Percentiles rank a stretch among this genome's conserved stretches.
Conservation (phyloP, 2,797 vertebrate species). For the Arvicola amphibius region DNA sequence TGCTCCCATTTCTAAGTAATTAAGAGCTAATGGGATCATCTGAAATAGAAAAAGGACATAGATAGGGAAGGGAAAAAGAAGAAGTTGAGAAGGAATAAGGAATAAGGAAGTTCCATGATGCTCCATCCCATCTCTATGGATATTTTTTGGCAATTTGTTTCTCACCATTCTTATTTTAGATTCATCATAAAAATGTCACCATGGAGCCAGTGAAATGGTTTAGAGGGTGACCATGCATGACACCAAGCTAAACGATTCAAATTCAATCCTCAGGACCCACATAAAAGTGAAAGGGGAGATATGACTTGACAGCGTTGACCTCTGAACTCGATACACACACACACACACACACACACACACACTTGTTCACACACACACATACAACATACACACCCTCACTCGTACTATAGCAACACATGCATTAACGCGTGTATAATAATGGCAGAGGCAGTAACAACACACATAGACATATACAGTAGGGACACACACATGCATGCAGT, state of each 20-base stretch:
- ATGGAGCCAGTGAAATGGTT: background rate
- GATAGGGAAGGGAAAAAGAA: rapidly evolving
- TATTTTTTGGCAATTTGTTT: background rate
- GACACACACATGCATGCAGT: background rate
- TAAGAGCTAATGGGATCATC: background rate
- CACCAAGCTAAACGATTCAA: background rate
- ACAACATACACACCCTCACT: background rate
- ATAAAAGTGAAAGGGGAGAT: background rate
- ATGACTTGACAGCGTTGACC: background rate
- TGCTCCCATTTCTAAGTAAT: background rate
- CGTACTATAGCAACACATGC: background rate
- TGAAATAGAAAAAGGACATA: background rate
- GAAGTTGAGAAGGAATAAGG: background rate
- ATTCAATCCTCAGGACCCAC: background rate
- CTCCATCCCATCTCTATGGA: background rate
- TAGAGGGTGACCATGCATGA: background rate
- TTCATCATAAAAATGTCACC: background rate
- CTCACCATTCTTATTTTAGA: background rate
- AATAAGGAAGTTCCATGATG: background rate
- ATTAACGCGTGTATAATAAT: background rate
- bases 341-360: no score
- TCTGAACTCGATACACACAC: background rate
- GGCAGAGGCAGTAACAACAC: background rate
- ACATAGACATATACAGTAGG: background rate
- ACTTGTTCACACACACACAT: background rate